phyloP scores from a whole-genome alignment of 2,113 vertebrate species.

The Gracilinanus agilis region DNA sequence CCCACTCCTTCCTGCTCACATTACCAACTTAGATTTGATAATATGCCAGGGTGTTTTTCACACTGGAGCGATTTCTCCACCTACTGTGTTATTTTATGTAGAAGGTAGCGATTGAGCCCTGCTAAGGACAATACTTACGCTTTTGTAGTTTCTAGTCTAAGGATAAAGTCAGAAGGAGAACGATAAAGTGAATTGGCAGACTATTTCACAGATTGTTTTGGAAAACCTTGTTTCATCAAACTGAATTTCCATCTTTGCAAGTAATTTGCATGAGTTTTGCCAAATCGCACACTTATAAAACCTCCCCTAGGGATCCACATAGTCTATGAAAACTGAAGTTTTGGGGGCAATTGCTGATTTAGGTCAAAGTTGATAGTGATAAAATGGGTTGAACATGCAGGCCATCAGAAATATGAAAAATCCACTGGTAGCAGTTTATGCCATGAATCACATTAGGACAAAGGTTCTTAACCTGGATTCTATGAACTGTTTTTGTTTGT shows the following conservation, averaged over 20 bases:
- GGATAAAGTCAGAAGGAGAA: neutral
- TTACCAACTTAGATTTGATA: constrained; percentile 59
- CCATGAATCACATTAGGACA: neutral
- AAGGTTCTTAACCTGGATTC: neutral
- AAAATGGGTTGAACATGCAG: neutral
- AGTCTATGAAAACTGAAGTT: rapidly evolving
- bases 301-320: neutral
- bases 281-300: neutral
- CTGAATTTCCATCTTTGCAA: rapidly evolving
- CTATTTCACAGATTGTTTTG: neutral
- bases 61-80: neutral
- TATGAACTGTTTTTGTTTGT: neutral
- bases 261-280: neutral
- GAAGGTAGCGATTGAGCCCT: neutral
- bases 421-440: neutral
- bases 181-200: neutral
- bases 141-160: neutral
- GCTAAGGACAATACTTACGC: rapidly evolving
- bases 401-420: neutral
- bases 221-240: neutral
- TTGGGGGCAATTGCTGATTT: neutral
- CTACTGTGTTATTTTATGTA: neutral
- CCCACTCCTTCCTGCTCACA: constrained; percentile 63
- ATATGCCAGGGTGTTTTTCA: constrained; percentile 45
- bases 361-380: neutral